Base-by-base conservation (phyloP, 2,888 invertebrate genomes). In the Drymonia ruficornis region DNA sequence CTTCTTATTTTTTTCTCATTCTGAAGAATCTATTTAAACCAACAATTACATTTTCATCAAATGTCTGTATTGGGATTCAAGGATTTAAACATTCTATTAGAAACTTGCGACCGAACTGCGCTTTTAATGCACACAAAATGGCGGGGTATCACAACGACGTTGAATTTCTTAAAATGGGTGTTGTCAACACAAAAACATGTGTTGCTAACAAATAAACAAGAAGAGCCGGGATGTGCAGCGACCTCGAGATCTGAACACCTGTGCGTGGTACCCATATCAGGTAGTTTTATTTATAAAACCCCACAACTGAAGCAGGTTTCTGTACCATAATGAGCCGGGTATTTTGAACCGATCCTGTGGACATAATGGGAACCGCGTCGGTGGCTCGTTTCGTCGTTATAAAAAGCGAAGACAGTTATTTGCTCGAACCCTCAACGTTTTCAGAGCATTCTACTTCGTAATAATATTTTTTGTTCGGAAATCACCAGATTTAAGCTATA, bases 201-300 rank as follows among this genome's bases (percentile, higher is more conserved):
- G 57, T 58, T 63, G 56, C 29, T 49, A 60, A 52, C 58, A 63
- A 65, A 59, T 60, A 54, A 56, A 53, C 47, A 19, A 13, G 55
- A 34, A 47, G 49, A 53, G 53, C 44, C 65, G 70, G 74, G 74
- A 74, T 72, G 70, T 71, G 64, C 61, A 68, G 52, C 71, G 70
- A 72, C 76, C 76, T 72, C 62, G 65, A 67, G 63, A 65, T 50
- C 62, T 59, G 63, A 70, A 73, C 82, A 83, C 82, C 82, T 82
- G 82, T 74, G 59, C 55, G 48, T 52, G 19, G 43, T 43, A 43
- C 65, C 81, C 16, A 13, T 13, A 43, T 64, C 81, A 78, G 78
- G 78, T 81, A 81, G 61, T 56, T 67, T 71, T 73, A 77, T 72
- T 76, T 78, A 80, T 77, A 79, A 73, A 77, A 64, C 67, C 63